A percentile compares a stretch with the other conserved stretches of the same genome.
phyloP scores from a whole-genome alignment of 30 jellyfish, hydroid and myxozoan genomes.

The Calvadosia cruxmelitensis region DNA sequence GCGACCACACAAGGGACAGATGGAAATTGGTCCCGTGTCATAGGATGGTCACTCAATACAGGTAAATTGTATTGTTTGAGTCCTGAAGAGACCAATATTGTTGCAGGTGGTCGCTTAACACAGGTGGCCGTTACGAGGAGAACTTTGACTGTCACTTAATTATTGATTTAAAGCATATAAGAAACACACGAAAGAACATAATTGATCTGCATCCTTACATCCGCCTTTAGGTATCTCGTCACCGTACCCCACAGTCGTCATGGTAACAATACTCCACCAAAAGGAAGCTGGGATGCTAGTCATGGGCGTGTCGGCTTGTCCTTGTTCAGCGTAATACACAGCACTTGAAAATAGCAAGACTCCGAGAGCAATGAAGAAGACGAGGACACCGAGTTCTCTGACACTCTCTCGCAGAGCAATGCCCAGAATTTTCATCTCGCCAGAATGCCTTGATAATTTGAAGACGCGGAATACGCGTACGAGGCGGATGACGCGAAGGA shows the following conservation, averaged over 20 bases:
- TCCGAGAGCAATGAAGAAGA: slow-evolving; percentile 78
- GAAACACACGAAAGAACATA: no score
- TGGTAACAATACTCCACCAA: slow-evolving; percentile 98
- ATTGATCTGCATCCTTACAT: no score
- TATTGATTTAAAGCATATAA: no score
- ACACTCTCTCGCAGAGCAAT: slow-evolving; percentile 80
- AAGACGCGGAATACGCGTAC: slow-evolving; percentile 92
- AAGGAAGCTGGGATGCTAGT: slow-evolving; percentile 89
- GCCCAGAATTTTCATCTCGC: slow-evolving; percentile 93
- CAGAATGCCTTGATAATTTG: slow-evolving; percentile 89
- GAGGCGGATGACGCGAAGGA: slow-evolving; percentile 80
- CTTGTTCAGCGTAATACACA: slow-evolving; percentile 85
- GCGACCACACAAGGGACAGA: no score
- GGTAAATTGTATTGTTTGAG: no score
- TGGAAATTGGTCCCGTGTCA: no score
- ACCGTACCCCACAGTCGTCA: slow-evolving; percentile 98
- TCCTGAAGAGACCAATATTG: no score
- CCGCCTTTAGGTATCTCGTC: slow-evolving; percentile 75
- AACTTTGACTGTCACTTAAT: no score
- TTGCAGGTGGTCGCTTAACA: no score
- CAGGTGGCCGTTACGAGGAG: no score
- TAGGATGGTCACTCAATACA: no score
- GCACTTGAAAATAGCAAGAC: slow-evolving; percentile 92
- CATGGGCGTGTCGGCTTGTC: slow-evolving; percentile 41
- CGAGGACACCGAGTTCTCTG: slow-evolving; percentile 76